A percentile compares a stretch with the other conserved stretches of the same genome.
These are phyloP conservation scores for Fistularia commersonii DNA, from an alignment of 2,797 vertebrate species.

Conservation along the genomic window DNA sequence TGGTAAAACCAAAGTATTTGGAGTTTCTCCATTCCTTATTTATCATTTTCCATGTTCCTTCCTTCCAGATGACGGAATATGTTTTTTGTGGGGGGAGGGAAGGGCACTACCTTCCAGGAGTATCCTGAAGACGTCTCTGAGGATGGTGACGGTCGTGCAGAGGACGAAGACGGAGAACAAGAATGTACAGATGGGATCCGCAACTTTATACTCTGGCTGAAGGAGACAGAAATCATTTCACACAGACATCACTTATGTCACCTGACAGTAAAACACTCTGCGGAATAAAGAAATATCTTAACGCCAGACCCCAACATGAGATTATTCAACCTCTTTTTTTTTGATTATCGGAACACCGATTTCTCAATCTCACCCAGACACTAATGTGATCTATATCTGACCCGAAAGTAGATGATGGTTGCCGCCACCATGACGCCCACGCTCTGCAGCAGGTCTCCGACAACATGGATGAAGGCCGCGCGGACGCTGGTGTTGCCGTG, in stretches of 20 bases:
- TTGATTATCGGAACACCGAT: no score
- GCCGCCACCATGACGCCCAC: slow-evolving; percentile 90
- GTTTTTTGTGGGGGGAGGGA: no score
- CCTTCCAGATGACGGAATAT: no score
- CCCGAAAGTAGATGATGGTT: slow-evolving; percentile 92
- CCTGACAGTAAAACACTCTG: background rate
- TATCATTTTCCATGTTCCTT: no score
- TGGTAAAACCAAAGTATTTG: no score
- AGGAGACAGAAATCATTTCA: slow-evolving; percentile 36
- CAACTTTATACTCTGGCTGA: slow-evolving; percentile 93
- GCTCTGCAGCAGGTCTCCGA: slow-evolving; percentile 95
- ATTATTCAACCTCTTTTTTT: background rate
- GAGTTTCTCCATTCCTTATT: no score
- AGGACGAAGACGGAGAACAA: slow-evolving; percentile 93
- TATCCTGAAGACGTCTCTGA: slow-evolving; percentile 89
- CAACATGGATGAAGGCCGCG: slow-evolving; percentile 91
- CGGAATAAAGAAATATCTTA: slow-evolving; percentile 22
- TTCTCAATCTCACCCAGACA: background rate
- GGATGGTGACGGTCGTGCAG: slow-evolving; percentile 88
- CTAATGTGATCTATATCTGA: slow-evolving; percentile 52
- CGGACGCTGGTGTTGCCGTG: slow-evolving; percentile 89
- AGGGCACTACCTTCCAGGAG: slow-evolving; percentile 88
- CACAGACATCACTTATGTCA: background rate
- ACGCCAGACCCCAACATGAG: slow-evolving; percentile 6
- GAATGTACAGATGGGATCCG: slow-evolving; percentile 94